phyloP scores from a whole-genome alignment of 1,140 invertebrate species.

The Diploscapter pachys region DNA sequence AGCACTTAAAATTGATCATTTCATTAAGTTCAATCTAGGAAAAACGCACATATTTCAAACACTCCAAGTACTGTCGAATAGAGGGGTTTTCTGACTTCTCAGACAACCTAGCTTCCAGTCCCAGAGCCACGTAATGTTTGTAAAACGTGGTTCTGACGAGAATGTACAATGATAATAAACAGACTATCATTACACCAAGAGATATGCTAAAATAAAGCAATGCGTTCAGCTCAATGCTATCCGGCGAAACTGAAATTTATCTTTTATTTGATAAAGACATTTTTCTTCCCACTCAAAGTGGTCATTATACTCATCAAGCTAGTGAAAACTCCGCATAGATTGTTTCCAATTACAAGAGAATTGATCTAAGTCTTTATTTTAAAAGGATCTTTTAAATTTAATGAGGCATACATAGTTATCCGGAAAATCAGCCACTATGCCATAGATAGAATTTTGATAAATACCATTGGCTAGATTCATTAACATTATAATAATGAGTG shows the following conservation, averaged over 20 bases:
- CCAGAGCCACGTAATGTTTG: conserved; percentile 21
- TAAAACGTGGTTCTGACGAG: conserved; percentile 27
- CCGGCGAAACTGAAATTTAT: conserved; percentile 24
- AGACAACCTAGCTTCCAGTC: conserved; percentile 19
- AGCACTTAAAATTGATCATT: conserved; percentile 19
- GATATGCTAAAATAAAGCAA: conserved; percentile 34
- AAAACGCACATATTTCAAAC: conserved; percentile 23
- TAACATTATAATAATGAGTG: conserved; percentile 27
- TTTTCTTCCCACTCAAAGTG: conserved; percentile 20
- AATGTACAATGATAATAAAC: conserved; percentile 16
- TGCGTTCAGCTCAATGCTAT: conserved; percentile 31
- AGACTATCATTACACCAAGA: conserved; percentile 20
- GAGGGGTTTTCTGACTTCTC: conserved; percentile 21
- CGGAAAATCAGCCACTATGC: conserved; percentile 29
- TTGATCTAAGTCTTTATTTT: conserved; percentile 16
- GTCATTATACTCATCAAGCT: conserved; percentile 24
- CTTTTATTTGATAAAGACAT: neutral
- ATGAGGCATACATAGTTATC: neutral
- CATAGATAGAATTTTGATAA: conserved; percentile 31
- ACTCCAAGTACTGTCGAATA: conserved; percentile 24
- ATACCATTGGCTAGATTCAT: conserved; percentile 32
- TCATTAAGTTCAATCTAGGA: neutral
- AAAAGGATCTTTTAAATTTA: too few relatives aligned
- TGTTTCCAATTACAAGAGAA: conserved; percentile 31
- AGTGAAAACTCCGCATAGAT: conserved; percentile 37